Evolutionary conservation across 2,797 vertebrate genomes (phyloP).

Genomic region (Micrastur ruficollis): DNA sequence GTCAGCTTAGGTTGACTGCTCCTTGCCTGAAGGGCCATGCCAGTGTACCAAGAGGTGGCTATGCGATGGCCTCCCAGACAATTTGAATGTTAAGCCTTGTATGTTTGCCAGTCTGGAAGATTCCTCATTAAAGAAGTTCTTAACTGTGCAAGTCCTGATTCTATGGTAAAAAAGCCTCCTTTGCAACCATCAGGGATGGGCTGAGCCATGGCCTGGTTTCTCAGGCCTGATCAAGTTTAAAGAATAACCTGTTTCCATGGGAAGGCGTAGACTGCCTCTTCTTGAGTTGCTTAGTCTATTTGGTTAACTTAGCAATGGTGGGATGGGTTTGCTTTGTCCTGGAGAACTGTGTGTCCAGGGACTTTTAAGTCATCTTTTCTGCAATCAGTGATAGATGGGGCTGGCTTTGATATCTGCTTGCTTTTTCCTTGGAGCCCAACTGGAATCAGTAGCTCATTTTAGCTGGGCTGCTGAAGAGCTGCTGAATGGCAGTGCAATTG

Average conservation of each 20-base stretch:
- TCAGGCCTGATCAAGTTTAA: not conserved
- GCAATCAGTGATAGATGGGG: not conserved
- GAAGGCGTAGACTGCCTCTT: not conserved
- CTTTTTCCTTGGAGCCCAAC: not conserved
- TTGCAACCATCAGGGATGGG: not conserved
- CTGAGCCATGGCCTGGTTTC: not conserved
- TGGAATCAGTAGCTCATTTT: not conserved
- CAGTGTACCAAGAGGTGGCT: not conserved
- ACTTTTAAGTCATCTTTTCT: not conserved
- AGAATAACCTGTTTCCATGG: not conserved
- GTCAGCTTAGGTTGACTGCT: not conserved
- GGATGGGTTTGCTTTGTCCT: not conserved
- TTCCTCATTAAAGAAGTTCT: not conserved
- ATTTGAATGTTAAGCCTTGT: not conserved
- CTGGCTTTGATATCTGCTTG: not conserved
- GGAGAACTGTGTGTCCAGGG: not conserved
- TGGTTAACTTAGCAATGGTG: not conserved
- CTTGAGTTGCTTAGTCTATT: not conserved
- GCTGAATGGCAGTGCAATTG: not conserved
- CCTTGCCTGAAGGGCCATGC: not conserved
- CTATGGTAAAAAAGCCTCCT: not conserved
- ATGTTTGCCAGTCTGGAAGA: not conserved
- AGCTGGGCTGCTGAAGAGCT: not conserved
- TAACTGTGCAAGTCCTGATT: not conserved
- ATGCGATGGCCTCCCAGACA: not conserved